Conservation (phyloP, 2,113 vertebrate species). For the Entelurus aequoreus region DNA sequence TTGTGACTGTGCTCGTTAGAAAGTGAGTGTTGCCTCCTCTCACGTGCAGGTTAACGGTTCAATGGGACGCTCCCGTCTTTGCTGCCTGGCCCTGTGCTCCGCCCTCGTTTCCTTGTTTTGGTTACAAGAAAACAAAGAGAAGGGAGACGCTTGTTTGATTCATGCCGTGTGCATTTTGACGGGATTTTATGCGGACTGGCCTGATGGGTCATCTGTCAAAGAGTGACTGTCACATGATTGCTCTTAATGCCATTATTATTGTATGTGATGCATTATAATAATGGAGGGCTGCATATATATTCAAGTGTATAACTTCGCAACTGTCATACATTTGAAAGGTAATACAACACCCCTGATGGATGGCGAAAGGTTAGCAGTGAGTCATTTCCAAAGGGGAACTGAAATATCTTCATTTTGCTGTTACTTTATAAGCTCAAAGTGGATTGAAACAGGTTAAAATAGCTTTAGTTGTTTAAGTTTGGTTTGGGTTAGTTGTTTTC, state of each 20-base stretch:
- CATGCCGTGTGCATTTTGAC: constrained; percentile 35
- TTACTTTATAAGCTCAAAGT: constrained; percentile 42
- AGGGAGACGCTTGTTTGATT: constrained; percentile 22
- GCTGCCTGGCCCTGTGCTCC: background rate
- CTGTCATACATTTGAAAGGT: constrained; percentile 46
- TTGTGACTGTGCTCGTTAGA: constrained; percentile 50
- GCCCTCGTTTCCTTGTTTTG: constrained; percentile 55
- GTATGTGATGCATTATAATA: constrained; percentile 36
- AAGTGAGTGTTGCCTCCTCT: constrained; percentile 37
- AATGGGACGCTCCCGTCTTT: constrained; percentile 20
- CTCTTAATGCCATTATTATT: constrained; percentile 35
- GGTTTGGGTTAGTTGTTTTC: too few species aligned
- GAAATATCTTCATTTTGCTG: constrained; percentile 27
- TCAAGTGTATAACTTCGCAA: constrained; percentile 36
- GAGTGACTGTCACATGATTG: constrained; percentile 46
- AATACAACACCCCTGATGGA: constrained; percentile 50
- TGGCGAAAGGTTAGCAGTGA: constrained; percentile 30
- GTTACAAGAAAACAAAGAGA: constrained; percentile 39
- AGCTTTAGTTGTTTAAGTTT: too few species aligned
- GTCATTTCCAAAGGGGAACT: constrained; percentile 48
- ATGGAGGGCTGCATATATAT: background rate
- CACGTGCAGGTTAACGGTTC: constrained; percentile 60
- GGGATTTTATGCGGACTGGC: constrained; percentile 31
- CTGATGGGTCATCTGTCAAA: constrained; percentile 48
- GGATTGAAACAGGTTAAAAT: constrained; percentile 21